phyloP scores from a whole-genome alignment of 2,888 invertebrate genomes.

The Protonemura montana region DNA sequence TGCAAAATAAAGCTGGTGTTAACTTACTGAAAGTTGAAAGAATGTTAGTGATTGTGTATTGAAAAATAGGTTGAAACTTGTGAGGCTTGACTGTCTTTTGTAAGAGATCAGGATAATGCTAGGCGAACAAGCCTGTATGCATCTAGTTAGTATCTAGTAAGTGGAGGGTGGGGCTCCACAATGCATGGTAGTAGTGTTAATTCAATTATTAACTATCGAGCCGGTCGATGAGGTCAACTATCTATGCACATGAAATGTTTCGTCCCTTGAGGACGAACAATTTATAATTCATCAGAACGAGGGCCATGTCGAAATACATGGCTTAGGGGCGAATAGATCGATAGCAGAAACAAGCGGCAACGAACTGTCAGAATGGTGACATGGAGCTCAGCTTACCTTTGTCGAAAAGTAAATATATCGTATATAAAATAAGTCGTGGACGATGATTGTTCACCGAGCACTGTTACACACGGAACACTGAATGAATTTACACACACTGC shows the following conservation, averaged over 20 bases:
- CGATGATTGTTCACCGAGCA: neutral
- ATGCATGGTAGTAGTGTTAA: neutral
- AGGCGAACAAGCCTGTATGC: neutral
- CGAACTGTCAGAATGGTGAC: neutral
- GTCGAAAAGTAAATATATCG: neutral
- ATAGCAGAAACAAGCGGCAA: neutral
- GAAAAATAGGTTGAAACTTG: neutral
- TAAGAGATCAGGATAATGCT: neutral
- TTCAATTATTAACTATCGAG: neutral
- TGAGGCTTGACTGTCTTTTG: neutral
- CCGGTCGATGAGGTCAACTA: neutral
- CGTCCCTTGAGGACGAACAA: neutral
- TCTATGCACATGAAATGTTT: neutral
- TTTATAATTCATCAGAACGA: neutral
- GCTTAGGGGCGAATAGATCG: neutral
- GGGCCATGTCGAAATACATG: neutral
- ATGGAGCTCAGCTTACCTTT: neutral
- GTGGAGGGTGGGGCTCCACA: neutral
- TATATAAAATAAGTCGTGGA: slow-evolving; percentile 4
- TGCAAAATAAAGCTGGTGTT: neutral
- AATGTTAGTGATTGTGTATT: neutral
- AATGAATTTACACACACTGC: neutral
- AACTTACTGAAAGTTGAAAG: neutral
- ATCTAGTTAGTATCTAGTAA: neutral
- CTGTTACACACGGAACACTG: neutral